Evolutionary conservation across 2,888 invertebrate genomes (phyloP).

Genomic region (Gryllus longicercus): DNA sequence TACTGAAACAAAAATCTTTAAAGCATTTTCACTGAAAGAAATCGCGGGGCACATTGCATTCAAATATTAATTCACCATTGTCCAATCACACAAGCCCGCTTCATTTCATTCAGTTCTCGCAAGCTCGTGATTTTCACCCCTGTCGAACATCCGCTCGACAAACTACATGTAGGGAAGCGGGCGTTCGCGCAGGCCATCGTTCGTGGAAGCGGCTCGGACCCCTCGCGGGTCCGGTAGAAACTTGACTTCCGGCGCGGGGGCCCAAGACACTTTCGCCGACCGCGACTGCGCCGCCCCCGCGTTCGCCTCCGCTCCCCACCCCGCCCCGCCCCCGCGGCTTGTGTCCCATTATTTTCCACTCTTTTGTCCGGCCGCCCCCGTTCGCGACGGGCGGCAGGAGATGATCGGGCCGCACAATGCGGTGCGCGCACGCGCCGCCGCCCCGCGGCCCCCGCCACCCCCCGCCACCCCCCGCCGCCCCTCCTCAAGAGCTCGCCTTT

Average conservation of each 20-base stretch:
- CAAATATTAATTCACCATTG: too few species aligned
- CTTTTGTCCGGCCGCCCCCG: neutral
- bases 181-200: too few species aligned
- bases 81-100: too few species aligned
- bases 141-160: too few species aligned
- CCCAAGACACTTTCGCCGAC: neutral
- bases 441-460: neutral
- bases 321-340: neutral
- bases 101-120: too few species aligned
- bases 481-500: slow-evolving; percentile 17
- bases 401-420: neutral
- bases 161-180: too few species aligned
- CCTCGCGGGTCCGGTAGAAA: neutral
- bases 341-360: neutral
- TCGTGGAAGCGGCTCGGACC: too few species aligned
- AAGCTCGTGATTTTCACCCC: too few species aligned
- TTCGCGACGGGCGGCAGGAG: neutral
- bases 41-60: too few species aligned
- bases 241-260: slow-evolving; percentile 17
- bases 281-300: neutral
- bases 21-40: too few species aligned
- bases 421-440: neutral
- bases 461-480: neutral
- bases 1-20: too few species aligned
- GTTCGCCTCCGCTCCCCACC: neutral